These are phyloP conservation scores for Eutolmus rufibarbis DNA, from an alignment of 2,888 invertebrate genomes.

Conservation along the genomic window DNA sequence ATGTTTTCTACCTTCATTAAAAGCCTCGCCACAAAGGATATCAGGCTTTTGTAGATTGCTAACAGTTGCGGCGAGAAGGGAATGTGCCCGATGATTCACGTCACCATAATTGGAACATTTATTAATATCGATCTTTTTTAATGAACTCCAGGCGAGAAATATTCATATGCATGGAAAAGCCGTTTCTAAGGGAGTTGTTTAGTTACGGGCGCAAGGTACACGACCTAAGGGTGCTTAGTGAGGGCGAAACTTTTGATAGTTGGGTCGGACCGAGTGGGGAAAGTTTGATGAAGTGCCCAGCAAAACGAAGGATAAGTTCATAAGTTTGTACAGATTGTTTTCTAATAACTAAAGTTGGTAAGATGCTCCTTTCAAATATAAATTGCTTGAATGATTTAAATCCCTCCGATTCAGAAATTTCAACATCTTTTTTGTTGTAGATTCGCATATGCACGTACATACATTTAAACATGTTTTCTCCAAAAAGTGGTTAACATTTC, in stretches of 20 bases:
- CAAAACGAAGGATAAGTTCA: background rate
- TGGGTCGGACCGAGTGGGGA: background rate
- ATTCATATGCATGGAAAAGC: background rate
- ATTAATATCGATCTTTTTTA: slow-evolving; percentile 21
- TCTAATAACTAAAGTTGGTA: background rate
- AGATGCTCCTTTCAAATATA: background rate
- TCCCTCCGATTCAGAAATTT: no score
- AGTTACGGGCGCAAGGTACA: background rate
- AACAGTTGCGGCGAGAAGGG: background rate
- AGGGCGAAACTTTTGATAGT: background rate
- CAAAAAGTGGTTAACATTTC: no score
- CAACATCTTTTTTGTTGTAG: no score
- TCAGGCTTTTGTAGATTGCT: background rate
- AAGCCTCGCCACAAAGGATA: background rate
- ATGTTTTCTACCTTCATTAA: background rate
- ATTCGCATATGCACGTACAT: no score
- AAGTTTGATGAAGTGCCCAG: background rate
- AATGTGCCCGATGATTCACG: background rate
- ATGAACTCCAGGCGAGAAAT: background rate
- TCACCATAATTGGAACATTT: slow-evolving; percentile 9
- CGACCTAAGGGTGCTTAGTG: background rate
- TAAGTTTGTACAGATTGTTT: background rate
- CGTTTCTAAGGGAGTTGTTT: background rate
- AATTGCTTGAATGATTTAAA: background rate
- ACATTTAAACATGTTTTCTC: no score